Base-by-base conservation (phyloP, 1,140 invertebrate genomes). In the Zaprionus kolodkinae region DNA sequence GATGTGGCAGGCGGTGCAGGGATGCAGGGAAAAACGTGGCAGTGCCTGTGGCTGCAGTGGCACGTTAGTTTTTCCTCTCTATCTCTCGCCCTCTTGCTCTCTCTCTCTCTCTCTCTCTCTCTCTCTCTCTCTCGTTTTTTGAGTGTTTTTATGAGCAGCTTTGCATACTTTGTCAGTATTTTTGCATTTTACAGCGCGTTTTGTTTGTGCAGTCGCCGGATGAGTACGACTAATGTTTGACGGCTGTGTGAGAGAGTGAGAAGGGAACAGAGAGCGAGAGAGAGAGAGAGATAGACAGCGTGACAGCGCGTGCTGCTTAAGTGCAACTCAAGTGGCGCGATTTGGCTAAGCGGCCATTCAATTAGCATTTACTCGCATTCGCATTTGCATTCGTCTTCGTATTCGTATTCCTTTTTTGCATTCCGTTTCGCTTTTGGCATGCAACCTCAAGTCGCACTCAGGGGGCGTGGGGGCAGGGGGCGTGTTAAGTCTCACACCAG, bases 61-160 rank as follows among this genome's bases (percentile, higher is more conserved):
- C 81, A 88, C 78, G 78, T 75, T 89, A 81, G 71, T 75, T 89
- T 76, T 79, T 54, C 13, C 25, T 40, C 1, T 43, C 40, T 21
- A 21, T 21, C 21, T 21, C 21, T 21, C 1, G 1, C 21, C 21
- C 21, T 21, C 21, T 21, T 40, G 21, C 38, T 40, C 6, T 40
- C 6, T 0, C 38, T 40, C 13, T n/a, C 38, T n/a, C 6, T 40
- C 38, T 40, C 6, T 40, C 13, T 0, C 38, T 40, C 13, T n/a
- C 38, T 13, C 5, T 43, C 2, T 15, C n/a, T 15, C 78, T 74
- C 50, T 81, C 71, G 63, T 69, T 86, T 79, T 81, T 68, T 15
- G 76, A 88, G 85, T 84, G 85, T 88, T 89, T 88, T 88, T 89
- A 88, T 87, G 85, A 88, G 85, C 78, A 79, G 85, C 85, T 88